phyloP scores from a whole-genome alignment of 2,888 invertebrate species.

The Muscina levida region DNA sequence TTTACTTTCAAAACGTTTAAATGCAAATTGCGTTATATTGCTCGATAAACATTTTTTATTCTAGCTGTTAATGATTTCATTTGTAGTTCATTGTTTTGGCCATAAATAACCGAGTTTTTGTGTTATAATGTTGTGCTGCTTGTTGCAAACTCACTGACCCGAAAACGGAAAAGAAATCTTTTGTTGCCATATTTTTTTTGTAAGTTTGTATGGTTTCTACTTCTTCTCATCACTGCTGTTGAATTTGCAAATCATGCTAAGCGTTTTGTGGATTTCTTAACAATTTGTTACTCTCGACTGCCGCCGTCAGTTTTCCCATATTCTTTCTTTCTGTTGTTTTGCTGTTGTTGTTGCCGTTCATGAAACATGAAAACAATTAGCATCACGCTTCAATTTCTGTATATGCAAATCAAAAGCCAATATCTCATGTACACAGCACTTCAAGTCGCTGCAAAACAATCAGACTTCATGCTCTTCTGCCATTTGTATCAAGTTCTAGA shows the following conservation, averaged over 20 bases:
- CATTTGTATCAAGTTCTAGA: slow-evolving; percentile 8
- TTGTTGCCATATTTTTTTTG: slow-evolving; percentile 8
- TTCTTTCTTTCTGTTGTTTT: slow-evolving; percentile 19
- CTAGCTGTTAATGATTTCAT: slow-evolving; percentile 44
- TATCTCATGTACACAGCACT: neutral
- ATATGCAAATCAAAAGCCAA: slow-evolving; percentile 28
- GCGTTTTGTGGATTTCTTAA: slow-evolving; percentile 10
- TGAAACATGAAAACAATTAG: slow-evolving; percentile 55
- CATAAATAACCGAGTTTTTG: neutral
- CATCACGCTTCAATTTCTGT: slow-evolving; percentile 43
- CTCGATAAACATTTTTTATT: slow-evolving; percentile 37
- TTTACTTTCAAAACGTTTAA: slow-evolving; percentile 18
- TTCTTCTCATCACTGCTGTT: slow-evolving; percentile 39
- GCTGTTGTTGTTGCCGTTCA: neutral
- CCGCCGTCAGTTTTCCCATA: neutral
- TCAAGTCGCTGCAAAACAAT: no score
- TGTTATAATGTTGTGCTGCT: neutral
- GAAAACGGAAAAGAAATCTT: slow-evolving; percentile 53
- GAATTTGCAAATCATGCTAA: slow-evolving; percentile 48
- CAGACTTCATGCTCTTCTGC: neutral
- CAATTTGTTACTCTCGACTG: neutral
- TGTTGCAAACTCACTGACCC: slow-evolving; percentile 50
- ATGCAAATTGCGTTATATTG: neutral
- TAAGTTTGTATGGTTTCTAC: slow-evolving; percentile 8
- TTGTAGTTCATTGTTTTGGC: slow-evolving; percentile 43